A percentile compares a stretch with the other conserved stretches of the same genome.
These are phyloP conservation scores for Labeo catla DNA, from an alignment of 2,113 vertebrate species.

Conservation along the genomic window DNA sequence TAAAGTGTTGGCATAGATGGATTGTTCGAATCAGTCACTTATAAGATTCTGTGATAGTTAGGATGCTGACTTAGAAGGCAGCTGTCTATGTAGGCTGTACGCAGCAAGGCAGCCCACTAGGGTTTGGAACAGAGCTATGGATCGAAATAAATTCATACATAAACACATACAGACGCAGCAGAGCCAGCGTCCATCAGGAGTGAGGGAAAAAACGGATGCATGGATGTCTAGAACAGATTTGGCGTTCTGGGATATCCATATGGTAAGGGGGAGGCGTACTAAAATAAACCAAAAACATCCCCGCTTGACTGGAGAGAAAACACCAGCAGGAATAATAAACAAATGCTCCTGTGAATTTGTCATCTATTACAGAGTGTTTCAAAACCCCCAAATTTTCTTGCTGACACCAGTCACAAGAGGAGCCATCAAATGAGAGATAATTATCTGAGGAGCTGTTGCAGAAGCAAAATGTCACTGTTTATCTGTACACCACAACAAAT, in stretches of 20 bases:
- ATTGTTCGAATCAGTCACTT: neutral
- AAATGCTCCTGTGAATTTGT: conserved; percentile 27
- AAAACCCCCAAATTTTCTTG: conserved; percentile 7
- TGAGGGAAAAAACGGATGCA: neutral
- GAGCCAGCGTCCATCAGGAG: neutral
- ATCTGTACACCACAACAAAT: conserved; percentile 60
- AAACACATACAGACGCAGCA: neutral
- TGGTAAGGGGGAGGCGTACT: neutral
- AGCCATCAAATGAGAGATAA: conserved; percentile 32
- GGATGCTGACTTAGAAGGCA: neutral
- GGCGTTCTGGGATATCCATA: conserved; percentile 6
- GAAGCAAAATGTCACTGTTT: conserved; percentile 59
- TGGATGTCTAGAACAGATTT: neutral
- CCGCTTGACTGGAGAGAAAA: neutral
- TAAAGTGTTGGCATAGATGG: too few relatives aligned
- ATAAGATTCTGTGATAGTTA: neutral
- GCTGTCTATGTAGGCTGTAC: neutral
- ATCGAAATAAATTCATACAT: conserved; percentile 8
- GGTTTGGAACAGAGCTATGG: neutral
- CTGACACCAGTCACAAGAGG: neutral
- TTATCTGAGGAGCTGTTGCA: conserved; percentile 36
- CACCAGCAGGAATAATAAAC: conserved; percentile 34
- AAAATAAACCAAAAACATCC: conserved; percentile 2
- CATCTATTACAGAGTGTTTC: neutral
- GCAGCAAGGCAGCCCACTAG: neutral